Conservation (phyloP, 2,113 vertebrate species). For the Xerus inauris region DNA sequence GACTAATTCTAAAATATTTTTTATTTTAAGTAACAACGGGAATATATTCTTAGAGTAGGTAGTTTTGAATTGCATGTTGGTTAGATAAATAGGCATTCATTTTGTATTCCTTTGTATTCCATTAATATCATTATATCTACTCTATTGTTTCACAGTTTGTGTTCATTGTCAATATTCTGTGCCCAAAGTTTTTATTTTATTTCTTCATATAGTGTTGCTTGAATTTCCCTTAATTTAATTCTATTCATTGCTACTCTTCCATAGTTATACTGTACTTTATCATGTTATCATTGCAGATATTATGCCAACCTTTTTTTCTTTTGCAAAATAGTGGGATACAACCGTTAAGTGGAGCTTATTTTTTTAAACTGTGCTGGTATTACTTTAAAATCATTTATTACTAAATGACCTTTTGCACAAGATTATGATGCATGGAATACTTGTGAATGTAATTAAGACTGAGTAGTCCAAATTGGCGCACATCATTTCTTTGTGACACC, state of each 20-base stretch:
- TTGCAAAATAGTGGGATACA: too few relatives aligned
- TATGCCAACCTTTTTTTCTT: too few relatives aligned
- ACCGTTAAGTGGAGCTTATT: too few relatives aligned
- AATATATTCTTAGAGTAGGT: not conserved
- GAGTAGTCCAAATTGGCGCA: too few relatives aligned
- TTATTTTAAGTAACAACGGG: not conserved
- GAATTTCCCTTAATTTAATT: not conserved
- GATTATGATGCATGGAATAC: too few relatives aligned
- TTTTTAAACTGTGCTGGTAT: too few relatives aligned
- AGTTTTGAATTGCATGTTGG: not conserved
- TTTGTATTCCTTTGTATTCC: slow-evolving; percentile 35
- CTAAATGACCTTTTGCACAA: too few relatives aligned
- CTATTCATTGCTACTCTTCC: not conserved
- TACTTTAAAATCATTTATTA: too few relatives aligned
- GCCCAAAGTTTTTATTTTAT: not conserved
- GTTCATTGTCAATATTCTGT: not conserved
- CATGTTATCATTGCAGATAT: too few relatives aligned
- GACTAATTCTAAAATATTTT: slow-evolving; percentile 8
- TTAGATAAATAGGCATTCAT: not conserved
- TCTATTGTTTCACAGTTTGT: not conserved
- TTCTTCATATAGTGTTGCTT: not conserved
- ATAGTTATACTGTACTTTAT: not conserved
- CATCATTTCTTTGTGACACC: too few relatives aligned
- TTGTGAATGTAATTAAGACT: too few relatives aligned
- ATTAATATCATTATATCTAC: not conserved